Evolutionary conservation across 2,797 vertebrate species (phyloP).

Genomic region (Kryptolebias ocellatus): DNA sequence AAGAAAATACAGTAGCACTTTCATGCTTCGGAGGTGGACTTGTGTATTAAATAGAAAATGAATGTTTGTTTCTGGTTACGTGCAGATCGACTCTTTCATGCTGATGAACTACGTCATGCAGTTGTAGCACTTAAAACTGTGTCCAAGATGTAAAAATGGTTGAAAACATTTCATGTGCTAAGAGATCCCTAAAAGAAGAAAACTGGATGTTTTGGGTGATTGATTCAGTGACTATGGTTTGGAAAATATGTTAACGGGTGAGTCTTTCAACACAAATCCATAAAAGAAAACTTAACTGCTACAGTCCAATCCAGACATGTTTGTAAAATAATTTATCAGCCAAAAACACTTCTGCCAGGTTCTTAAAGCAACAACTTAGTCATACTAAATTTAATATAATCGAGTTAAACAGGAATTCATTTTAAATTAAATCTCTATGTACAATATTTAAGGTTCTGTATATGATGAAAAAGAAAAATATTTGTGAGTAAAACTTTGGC

Average conservation of each 20-base stretch:
- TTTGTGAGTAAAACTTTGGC: neutral
- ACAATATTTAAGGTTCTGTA: neutral
- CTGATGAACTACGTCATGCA: constrained; percentile 85
- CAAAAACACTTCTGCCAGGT: no score
- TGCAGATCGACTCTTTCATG: constrained; percentile 84
- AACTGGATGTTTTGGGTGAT: constrained; percentile 45
- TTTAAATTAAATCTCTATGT: no score
- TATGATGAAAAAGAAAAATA: neutral
- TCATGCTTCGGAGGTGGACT: constrained; percentile 79
- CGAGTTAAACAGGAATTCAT: no score
- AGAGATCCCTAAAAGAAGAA: constrained; percentile 38
- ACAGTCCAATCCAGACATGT: no score
- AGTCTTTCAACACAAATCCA: constrained; percentile 37
- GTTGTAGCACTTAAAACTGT: constrained; percentile 77
- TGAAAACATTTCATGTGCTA: constrained; percentile 62
- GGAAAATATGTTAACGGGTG: constrained; percentile 38
- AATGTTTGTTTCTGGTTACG: constrained; percentile 74
- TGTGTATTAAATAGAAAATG: constrained; percentile 76
- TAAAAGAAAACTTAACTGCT: constrained; percentile 15
- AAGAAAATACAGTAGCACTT: constrained; percentile 83
- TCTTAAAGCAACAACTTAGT: no score
- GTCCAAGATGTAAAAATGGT: constrained; percentile 76
- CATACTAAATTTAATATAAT: no score
- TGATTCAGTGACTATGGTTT: constrained; percentile 42
- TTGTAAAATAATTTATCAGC: no score